These are phyloP conservation scores for Magallana nippona DNA, from an alignment of 2,888 invertebrate genomes.

Conservation along the genomic window DNA sequence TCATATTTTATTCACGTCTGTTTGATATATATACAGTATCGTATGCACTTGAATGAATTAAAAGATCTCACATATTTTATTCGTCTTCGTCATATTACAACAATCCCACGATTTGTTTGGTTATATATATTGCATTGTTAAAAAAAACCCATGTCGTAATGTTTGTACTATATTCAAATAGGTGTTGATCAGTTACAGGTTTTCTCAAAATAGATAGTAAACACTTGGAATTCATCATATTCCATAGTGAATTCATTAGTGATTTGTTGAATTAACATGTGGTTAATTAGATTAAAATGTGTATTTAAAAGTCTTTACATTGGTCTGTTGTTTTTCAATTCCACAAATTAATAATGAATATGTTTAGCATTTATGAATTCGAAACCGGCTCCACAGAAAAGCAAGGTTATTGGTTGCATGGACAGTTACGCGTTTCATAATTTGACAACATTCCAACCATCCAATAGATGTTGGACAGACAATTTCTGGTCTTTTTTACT, in stretches of 20 bases:
- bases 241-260: background rate
- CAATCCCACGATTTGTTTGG: background rate
- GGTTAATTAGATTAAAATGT: background rate
- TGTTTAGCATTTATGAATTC: background rate
- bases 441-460: background rate
- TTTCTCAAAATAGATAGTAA: conserved; percentile 15
- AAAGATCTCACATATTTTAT: background rate
- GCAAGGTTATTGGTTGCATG: background rate
- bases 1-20: conserved; percentile 23
- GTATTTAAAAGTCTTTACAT: background rate
- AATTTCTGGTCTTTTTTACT: background rate
- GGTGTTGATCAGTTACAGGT: background rate
- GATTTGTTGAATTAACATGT: background rate
- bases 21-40: conserved; percentile 26
- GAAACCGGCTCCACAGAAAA: background rate
- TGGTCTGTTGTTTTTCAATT: background rate
- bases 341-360: background rate
- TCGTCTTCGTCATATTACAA: background rate
- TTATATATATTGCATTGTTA: conserved; percentile 7
- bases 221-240: background rate
- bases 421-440: background rate
- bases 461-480: background rate
- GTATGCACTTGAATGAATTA: conserved; percentile 13
- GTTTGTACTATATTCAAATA: background rate
- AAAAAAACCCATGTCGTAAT: background rate